Base-by-base conservation (phyloP, 2,888 invertebrate species). In the Hydriomena furcata region DNA sequence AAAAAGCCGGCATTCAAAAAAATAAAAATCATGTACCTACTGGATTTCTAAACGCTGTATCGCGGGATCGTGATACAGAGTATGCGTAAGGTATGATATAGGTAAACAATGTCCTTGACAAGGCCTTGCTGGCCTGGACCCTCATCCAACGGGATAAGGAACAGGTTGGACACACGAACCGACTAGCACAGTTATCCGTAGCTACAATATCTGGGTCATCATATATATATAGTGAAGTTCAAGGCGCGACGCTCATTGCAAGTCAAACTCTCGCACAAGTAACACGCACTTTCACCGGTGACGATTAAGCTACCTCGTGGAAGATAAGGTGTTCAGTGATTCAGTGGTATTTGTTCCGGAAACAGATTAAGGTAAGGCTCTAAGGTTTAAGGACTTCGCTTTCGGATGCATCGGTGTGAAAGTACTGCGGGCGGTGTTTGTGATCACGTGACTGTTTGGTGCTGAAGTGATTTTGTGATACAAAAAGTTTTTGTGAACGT, bases 221-320 rank as follows among this genome's bases (percentile, higher is more conserved):
- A 88, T 94, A 94, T 95, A 94, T 95, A 94, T 94, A 94, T 92
- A 92, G 91, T 91, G 93, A 94, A 94, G 94, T 94, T 94, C 94
- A 94, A 94, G 94, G 94, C 93, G 92, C 92, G 89, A 91, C 91
- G 88, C 91, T 91, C 93, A 93, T 91, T 87, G 87, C 87, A 82
- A 86, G 87, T 85, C 72, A 75, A 78, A 85, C 86, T 82, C 81
- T 78, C 87, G 80, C 74, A 76, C 78, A 67, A 76, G 76, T 73
- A 74, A 74, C 84, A 90, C 88, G 86, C 83, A 87, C 89, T 89
- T 89, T 89, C 90, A 75, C 87, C 83, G 66, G 82, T 81, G 81
- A 80, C 73, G 59, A 63, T 43, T 63, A 63, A 73, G 66, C 76
- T 75, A 76, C 73, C 73, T 68, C 64, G 79, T 78, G 76, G 79